phyloP scores from a whole-genome alignment of 2,113 vertebrate genomes.

The Ageneiosus marmoratus region DNA sequence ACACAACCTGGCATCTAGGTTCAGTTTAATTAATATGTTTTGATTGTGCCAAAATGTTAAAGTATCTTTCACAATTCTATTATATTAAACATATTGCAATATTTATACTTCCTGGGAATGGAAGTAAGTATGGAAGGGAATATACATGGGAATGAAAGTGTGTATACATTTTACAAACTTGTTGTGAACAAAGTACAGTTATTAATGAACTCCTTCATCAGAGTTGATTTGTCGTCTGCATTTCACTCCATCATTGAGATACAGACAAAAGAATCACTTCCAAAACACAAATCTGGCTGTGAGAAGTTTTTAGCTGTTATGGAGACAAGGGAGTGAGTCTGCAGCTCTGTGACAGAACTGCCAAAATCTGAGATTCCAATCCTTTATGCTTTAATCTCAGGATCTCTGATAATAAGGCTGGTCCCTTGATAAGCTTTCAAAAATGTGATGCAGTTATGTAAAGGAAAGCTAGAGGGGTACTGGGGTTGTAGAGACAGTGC shows the following conservation, averaged over 20 bases:
- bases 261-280: neutral
- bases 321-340: conserved; percentile 32
- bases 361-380: conserved; percentile 33
- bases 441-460: conserved; percentile 18
- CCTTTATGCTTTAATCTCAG: conserved; percentile 28
- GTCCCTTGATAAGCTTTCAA: conserved; percentile 25
- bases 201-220: neutral
- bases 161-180: neutral
- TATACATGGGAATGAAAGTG: no score
- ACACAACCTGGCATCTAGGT: neutral
- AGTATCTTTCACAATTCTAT: neutral
- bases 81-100: neutral
- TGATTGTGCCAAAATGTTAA: neutral
- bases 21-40: neutral
- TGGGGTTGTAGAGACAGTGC: neutral
- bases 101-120: neutral
- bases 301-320: conserved; percentile 2
- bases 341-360: conserved; percentile 35
- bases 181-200: neutral
- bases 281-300: neutral
- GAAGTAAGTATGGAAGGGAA: neutral
- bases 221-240: neutral
- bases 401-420: neutral
- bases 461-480: neutral
- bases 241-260: neutral